A percentile compares a stretch with the other conserved stretches of the same genome.
Evolutionary conservation across 2,888 invertebrate genomes (phyloP).

Genomic region (Girardia tigrina): DNA sequence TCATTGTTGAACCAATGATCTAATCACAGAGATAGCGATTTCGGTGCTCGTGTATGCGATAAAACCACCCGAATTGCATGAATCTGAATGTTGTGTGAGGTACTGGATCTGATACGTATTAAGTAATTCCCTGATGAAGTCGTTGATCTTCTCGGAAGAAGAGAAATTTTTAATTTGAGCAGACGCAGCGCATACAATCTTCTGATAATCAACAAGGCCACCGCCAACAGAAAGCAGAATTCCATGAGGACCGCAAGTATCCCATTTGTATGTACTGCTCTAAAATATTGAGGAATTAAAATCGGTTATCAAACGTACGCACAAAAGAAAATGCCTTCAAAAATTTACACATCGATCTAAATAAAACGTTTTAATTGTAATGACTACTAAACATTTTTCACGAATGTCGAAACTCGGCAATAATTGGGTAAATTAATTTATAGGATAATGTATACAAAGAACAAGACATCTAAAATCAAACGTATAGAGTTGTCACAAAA

Average conservation of each 20-base stretch:
- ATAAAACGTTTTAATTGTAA: too few species aligned
- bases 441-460: too few species aligned
- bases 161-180: not conserved
- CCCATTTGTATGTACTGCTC: slow-evolving; percentile 73
- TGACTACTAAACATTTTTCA: too few species aligned
- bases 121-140: not conserved
- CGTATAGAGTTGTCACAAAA: too few species aligned
- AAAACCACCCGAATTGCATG: not conserved
- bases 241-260: slow-evolving; percentile 77
- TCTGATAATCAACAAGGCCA: slow-evolving; percentile 50
- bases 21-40: not conserved
- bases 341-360: too few species aligned
- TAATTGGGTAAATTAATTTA: too few species aligned
- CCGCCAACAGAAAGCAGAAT: slow-evolving; percentile 69
- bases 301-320: not conserved
- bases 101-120: not conserved
- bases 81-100: not conserved
- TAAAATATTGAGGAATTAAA: slow-evolving; percentile 55
- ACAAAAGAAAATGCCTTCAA: too few species aligned
- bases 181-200: not conserved
- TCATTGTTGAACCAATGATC: not conserved
- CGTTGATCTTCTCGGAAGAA: not conserved
- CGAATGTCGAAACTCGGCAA: too few species aligned
- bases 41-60: not conserved
- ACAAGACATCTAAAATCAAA: too few species aligned